Base-by-base conservation (phyloP, 2,113 vertebrate genomes). In the Amazona guildingii region DNA sequence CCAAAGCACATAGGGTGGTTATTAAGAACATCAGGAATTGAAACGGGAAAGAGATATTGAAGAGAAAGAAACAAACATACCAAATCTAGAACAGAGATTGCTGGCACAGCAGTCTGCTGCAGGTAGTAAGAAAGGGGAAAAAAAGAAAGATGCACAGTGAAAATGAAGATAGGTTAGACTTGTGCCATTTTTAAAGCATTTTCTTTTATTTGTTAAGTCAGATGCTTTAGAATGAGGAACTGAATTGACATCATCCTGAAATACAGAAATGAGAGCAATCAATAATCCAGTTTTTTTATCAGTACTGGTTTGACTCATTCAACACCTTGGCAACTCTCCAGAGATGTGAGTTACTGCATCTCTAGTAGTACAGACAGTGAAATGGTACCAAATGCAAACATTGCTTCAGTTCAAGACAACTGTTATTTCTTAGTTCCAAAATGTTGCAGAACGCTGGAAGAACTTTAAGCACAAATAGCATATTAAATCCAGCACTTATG, bases 1-100 rank as follows among this genome's bases (percentile, higher is more conserved):
- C 86, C 96, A 97, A 90, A 94, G 74, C 93, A 95, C 70, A 70
- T 2, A 69, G 62, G 14, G 77, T 57, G 86, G 84, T 97, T 92
- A 86, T 66, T 88, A 96, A 75, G 64, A 97, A 91, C 23, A 90
- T 82, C 80, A 82, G 87, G 83, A 92, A 97, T 69, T 93, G 80
- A 96, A 97, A 96, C 19, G 48, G 81, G 85, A 97, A 98, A 95
- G 95, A 96, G 78, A 97, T 82, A 97, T 94, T 93, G 83, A 98
- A 98, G 97, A 97, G 97, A 98, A 98, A 97, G 98, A 97, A 98
- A 98, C 97, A 98, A 98, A 99, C 99, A 98, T 99, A 99, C 99
- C 99, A 99, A 99, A 98, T 99, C 99, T 99, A 99, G 99, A 98
- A 99, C 99, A 99, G 99, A 99, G 98, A 99, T 99, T 99, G 99